Evolutionary conservation across 2,113 vertebrate species (phyloP).

Genomic region (Python bivittatus): DNA sequence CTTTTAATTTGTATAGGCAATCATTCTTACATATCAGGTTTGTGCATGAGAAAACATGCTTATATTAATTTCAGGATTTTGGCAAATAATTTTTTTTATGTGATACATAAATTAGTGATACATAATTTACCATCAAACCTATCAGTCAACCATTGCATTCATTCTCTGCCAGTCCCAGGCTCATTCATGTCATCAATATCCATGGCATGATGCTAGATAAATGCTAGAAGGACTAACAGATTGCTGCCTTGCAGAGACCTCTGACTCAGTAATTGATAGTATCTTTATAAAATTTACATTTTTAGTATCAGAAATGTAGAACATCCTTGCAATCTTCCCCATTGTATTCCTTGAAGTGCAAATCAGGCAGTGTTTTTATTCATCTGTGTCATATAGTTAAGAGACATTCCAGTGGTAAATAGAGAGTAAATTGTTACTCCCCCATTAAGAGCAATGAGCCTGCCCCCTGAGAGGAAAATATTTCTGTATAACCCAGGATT

Average conservation of each 20-base stretch:
- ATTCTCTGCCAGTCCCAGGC: neutral
- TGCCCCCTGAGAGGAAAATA: neutral
- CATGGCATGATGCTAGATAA: neutral
- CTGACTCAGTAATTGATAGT: neutral
- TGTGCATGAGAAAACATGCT: neutral
- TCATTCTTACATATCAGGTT: neutral
- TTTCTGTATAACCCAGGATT: neutral
- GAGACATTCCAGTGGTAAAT: neutral
- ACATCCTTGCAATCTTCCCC: neutral
- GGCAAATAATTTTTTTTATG: neutral
- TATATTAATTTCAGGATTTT: neutral
- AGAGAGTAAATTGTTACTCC: neutral
- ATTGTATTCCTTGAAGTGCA: neutral
- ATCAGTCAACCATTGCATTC: neutral
- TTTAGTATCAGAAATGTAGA: neutral
- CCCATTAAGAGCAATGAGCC: neutral
- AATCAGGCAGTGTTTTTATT: neutral
- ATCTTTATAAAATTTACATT: neutral
- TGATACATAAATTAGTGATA: too few relatives aligned
- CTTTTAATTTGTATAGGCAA: neutral
- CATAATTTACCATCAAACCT: neutral
- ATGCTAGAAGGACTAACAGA: neutral
- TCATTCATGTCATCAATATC: neutral
- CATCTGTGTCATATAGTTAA: neutral
- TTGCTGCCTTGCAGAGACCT: neutral